Conservation (phyloP, 2,797 vertebrate species). For the Typhlichthys eigenmanni region DNA sequence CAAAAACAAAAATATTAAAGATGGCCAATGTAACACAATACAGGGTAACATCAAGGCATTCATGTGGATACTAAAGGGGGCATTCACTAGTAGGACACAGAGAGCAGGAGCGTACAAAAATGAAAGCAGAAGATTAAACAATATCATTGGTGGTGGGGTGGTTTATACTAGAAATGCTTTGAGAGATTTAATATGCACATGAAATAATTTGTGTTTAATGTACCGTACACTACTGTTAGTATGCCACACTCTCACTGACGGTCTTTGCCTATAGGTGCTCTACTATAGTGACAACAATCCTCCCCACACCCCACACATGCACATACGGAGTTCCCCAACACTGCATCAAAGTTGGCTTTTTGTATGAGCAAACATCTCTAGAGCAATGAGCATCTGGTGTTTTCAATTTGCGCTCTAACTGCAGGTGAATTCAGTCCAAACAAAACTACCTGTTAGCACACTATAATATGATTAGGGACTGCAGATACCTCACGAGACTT, state of each 20-base stretch:
- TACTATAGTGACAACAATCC: conserved; percentile 8
- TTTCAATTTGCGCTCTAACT: conserved; percentile 50
- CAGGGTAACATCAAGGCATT: conserved; percentile 29
- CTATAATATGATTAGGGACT: conserved; percentile 30
- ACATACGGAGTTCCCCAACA: conserved; percentile 1
- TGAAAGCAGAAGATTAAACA: conserved; percentile 3
- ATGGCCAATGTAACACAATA: no score
- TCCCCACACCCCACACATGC: neutral
- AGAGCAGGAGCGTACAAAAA: conserved; percentile 9
- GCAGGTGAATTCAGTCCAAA: conserved; percentile 41
- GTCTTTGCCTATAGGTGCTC: no score
- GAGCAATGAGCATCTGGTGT: conserved; percentile 60
- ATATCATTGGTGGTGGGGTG: neutral
- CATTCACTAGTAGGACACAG: conserved; percentile 19
- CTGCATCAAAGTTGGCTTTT: conserved; percentile 30
- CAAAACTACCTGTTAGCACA: conserved; percentile 47
- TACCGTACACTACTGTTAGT: no score
- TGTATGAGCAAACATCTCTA: conserved; percentile 50
- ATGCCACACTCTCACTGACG: no score
- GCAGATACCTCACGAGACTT: conserved; percentile 30
- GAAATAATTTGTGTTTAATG: no score
- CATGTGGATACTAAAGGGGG: conserved; percentile 25
- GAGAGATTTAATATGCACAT: no score
- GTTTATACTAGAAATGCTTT: neutral
- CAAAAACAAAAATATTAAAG: no score